phyloP scores from a whole-genome alignment of 2,888 invertebrate genomes.

The Piscicola geometra region DNA sequence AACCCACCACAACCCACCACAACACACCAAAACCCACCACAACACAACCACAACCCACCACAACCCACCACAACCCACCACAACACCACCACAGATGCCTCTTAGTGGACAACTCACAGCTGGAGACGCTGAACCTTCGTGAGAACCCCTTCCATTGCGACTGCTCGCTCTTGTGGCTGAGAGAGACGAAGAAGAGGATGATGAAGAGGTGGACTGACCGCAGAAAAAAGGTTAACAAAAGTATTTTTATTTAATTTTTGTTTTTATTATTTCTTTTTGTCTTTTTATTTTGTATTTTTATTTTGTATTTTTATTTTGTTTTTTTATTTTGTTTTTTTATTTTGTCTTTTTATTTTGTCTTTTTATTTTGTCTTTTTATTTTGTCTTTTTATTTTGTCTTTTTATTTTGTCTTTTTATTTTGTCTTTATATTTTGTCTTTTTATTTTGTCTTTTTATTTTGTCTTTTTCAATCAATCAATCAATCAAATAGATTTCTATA shows the following conservation, averaged over 20 bases:
- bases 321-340: not conserved
- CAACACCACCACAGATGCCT: conserved; percentile 36
- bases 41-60: too few species aligned
- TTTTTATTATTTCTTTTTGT: too few species aligned
- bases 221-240: conserved; percentile 13
- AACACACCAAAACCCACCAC: too few species aligned
- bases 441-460: not conserved
- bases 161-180: conserved; percentile 43
- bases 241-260: not conserved
- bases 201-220: conserved; percentile 40
- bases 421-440: not conserved
- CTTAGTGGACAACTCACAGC: conserved; percentile 33
- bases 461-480: not conserved
- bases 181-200: conserved; percentile 35
- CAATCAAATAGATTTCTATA: not conserved
- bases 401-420: not conserved
- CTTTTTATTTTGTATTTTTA: too few species aligned
- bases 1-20: too few species aligned
- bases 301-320: too few species aligned
- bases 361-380: not conserved
- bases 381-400: not conserved
- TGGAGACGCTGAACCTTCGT: conserved; percentile 41
- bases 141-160: conserved; percentile 43
- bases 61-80: too few species aligned
- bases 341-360: not conserved